A percentile compares a stretch with the other conserved stretches of the same genome.
phyloP scores from a whole-genome alignment of 1,140 invertebrate species.

The Colletes latitarsis region DNA sequence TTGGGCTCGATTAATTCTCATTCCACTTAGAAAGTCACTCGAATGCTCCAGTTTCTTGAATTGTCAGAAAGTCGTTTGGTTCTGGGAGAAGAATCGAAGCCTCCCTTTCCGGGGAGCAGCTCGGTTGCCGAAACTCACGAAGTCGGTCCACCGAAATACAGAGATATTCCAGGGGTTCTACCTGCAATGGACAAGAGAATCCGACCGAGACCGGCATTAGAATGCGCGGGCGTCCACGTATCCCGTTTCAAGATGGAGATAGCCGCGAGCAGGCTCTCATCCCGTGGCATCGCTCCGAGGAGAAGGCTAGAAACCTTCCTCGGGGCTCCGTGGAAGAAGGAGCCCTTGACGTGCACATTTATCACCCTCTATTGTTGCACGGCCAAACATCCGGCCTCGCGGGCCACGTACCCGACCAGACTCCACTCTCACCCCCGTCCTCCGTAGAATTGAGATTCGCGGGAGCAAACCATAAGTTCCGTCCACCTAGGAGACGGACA shows the following conservation, averaged over 20 bases:
- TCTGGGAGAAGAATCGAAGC: no score
- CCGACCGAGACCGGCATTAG: conserved; percentile 71
- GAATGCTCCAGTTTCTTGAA: no score
- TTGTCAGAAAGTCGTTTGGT: no score
- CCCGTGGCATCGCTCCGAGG: conserved; percentile 52
- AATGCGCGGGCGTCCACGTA: conserved; percentile 75
- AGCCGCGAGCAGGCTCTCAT: conserved; percentile 53
- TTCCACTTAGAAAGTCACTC: no score
- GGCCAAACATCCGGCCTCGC: conserved; percentile 76
- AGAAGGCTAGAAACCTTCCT: conserved; percentile 58
- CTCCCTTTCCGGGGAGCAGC: neutral
- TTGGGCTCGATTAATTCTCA: no score
- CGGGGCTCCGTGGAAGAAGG: conserved; percentile 61
- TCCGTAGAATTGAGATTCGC: conserved; percentile 72
- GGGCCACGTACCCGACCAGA: conserved; percentile 59
- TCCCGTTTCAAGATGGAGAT: conserved; percentile 80
- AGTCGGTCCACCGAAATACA: conserved; percentile 2
- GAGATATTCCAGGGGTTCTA: conserved; percentile 27
- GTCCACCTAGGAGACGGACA: conserved; percentile 12
- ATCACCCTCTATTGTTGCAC: conserved; percentile 77
- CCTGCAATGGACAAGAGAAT: conserved; percentile 31
- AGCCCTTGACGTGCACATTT: conserved; percentile 74
- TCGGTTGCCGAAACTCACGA: conserved; percentile 3
- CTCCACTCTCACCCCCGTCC: conserved; percentile 29
- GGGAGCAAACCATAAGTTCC: conserved; percentile 51